Base-by-base conservation (phyloP, 2,113 vertebrate species). In the Spilogale gracilis region DNA sequence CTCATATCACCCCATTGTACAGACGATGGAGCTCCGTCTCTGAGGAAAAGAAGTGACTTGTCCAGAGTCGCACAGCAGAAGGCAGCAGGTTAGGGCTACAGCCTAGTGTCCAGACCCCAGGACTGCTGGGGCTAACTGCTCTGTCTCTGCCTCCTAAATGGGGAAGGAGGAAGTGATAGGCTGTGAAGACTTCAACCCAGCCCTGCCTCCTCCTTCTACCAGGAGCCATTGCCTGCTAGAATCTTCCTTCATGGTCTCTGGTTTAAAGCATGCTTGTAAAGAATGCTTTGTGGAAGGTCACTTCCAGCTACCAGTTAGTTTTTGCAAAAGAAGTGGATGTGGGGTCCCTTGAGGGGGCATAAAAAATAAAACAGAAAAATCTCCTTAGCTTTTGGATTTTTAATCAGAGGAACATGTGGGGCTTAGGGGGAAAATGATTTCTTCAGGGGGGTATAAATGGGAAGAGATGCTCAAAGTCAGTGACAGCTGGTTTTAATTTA, bases 401-500 rank as follows among this genome's bases (percentile, higher is more conserved):
- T 96, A 98, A 98, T 98, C 97, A 98, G 94, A 98, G 89, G 91
- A 96, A 94, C 95, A 92, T 85, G 69, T 12, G 56, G 97, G 89
- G 79, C 92, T 96, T 84, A 76, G 54, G 65, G 73, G 98, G 32
- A 74, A 83, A 97, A 96, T 96, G 96, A 96, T 94, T 97, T 95
- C 97, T 98, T 98, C 96, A 98, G 92, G 98, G 97, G 97, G 93
- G 96, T 87, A 98, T 98, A 97, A 97, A 97, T 60, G 89, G 97
- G 93, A 98, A 97, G 97, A 98, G 97, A 96, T 94, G 94, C 94
- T 98, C 95, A 83, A 92, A 97, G 96, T 96, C 95, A 88, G 94
- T 98, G 98, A 98, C 97, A 97, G 97, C 92, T 95, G 69, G 95
- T 86, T 98, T 94, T 98, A 98, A 98, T 98, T 98, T 98, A 98